phyloP scores from a whole-genome alignment of 2,113 vertebrate species.

The Trogon melanurus region DNA sequence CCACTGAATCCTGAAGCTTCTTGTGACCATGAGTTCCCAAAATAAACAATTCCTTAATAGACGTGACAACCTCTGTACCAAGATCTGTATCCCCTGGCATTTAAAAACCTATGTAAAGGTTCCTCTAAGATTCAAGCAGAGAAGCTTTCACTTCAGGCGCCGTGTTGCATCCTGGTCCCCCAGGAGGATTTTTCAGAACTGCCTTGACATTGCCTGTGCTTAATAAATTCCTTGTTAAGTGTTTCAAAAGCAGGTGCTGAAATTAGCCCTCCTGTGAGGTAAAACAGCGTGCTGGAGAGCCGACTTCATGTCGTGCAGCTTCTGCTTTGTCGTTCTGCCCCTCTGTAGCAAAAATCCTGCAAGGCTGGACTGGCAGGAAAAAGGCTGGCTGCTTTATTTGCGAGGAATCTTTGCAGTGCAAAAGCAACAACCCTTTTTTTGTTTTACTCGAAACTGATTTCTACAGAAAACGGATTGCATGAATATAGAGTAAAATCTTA shows the following conservation, averaged over 20 bases:
- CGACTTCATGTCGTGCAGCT: background rate
- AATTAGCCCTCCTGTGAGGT: slow-evolving; percentile 6
- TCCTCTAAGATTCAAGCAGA: background rate
- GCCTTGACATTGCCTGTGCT: background rate
- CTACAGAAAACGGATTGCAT: background rate
- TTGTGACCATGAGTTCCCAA: slow-evolving; percentile 16
- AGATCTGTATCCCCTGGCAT: background rate
- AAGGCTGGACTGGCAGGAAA: background rate
- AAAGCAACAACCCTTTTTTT: background rate
- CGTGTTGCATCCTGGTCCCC: background rate
- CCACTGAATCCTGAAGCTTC: background rate
- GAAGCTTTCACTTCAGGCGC: background rate
- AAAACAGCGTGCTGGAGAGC: background rate
- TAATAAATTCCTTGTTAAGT: background rate
- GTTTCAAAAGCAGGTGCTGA: slow-evolving; percentile 1
- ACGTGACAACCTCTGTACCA: background rate
- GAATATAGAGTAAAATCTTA: background rate
- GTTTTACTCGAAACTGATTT: background rate
- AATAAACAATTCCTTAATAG: slow-evolving; percentile 36
- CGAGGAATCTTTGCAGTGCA: background rate
- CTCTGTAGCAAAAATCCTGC: background rate
- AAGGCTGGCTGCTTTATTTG: rapidly evolving
- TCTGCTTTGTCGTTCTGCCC: background rate
- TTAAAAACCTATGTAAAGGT: background rate
- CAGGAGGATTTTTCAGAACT: slow-evolving; percentile 7